Base-by-base conservation (phyloP, 2,113 vertebrate genomes). In the Tachysurus vachellii region DNA sequence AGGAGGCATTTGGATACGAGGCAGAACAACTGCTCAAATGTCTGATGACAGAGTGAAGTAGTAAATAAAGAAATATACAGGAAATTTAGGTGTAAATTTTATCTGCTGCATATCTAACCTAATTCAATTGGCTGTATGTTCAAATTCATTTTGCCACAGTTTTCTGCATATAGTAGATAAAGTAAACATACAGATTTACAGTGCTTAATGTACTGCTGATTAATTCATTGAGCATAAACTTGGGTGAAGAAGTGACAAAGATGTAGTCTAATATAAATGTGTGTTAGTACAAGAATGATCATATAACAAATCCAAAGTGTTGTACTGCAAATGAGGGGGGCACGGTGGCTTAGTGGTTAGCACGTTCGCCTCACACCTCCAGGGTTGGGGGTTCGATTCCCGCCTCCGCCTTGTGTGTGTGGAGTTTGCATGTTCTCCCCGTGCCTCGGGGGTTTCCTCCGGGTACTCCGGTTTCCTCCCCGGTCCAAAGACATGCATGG, bases 1-100 rank as follows among this genome's bases (percentile, higher is more conserved):
- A 62, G 57, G 76, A 26, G 83, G 71, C 83, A 61, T 44, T 7
- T 42, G 62, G 53, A 70, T 84, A 50, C 42, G 64, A 68, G 61
- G 28, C 82, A 53, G 62, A 68, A 83, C 47, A 54, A 26, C 9
- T 62, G 26, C 54, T 83, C 47, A 68, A n/a, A 70, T 36, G 2
- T 19, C 4, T 16, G 14, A 66, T 21, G 56, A 31, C 36, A 8
- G 53, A 36, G 36, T 59, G n/a, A 16, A 13, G 31, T 70, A 17
- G 66, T 31, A 36, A 7, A 36, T 36, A 70, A 70, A 5, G 0
- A 70, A 13, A 17, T 5, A 68, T 64, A 64, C 26, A 64, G 26
- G 26, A n/a, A 28, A 66, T 28, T 17, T 71, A 44, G 17, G 1
- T 44, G 70, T n/a, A 21, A 7, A 10, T 19, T 17, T 42, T 71